Evolutionary conservation across 2,113 vertebrate species (phyloP).

Genomic region (Lophochroa leadbeateri): DNA sequence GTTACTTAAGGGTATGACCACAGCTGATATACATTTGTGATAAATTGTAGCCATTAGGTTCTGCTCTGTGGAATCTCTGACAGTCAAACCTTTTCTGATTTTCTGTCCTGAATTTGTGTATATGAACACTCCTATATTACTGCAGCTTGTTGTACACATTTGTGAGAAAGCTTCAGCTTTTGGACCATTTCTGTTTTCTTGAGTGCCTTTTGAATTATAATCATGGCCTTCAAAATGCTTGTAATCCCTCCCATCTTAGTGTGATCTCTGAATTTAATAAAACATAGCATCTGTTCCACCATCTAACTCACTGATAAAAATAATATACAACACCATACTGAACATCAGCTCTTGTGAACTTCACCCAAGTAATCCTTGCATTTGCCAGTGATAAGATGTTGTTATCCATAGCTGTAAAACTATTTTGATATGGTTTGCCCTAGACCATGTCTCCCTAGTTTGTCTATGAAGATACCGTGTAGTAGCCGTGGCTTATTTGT

Average conservation of each 20-base stretch:
- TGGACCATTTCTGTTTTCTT: neutral
- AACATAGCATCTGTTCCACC: neutral
- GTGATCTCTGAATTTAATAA: neutral
- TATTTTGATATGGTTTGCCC: neutral
- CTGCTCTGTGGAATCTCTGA: neutral
- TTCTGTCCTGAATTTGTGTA: neutral
- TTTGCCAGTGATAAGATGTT: neutral
- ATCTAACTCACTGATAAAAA: neutral
- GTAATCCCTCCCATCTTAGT: constrained; percentile 11
- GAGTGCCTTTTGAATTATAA: neutral
- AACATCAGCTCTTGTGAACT: neutral
- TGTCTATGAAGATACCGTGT: neutral
- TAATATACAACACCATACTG: neutral
- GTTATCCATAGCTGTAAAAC: neutral
- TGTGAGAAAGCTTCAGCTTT: neutral
- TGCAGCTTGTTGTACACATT: neutral
- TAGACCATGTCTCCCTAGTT: neutral
- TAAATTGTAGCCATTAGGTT: neutral
- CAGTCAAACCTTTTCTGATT: neutral
- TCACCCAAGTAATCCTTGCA: neutral
- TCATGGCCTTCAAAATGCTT: neutral
- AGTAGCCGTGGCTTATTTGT: neutral
- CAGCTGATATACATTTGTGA: neutral
- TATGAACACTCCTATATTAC: neutral
- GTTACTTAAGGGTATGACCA: neutral